A percentile compares a stretch with the other conserved stretches of the same genome.
Conservation (phyloP, 1,140 invertebrate species). For the Cydia fagiglandana region DNA sequence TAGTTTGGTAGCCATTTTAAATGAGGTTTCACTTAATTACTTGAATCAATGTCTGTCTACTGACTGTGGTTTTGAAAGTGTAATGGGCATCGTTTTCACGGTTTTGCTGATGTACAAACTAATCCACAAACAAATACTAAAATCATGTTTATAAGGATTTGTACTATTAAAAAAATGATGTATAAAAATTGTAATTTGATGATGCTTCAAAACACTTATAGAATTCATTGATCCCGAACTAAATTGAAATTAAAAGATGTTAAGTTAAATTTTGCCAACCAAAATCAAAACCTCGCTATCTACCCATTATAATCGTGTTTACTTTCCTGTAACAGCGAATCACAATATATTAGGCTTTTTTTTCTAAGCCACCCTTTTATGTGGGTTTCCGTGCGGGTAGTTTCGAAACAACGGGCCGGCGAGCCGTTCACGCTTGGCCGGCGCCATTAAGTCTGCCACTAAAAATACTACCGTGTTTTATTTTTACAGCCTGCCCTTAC, state of each 20-base stretch:
- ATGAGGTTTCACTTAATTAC: slow-evolving; percentile 40
- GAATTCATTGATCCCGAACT: too few relatives aligned
- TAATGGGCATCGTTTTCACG: not conserved
- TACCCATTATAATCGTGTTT: slow-evolving; percentile 41
- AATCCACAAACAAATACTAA: not conserved
- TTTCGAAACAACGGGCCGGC: slow-evolving; percentile 60
- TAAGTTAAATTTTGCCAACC: not conserved
- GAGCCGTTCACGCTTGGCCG: slow-evolving; percentile 47
- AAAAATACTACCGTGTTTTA: slow-evolving; percentile 67
- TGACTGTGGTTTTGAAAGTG: not conserved
- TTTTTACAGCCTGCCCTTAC: slow-evolving; percentile 54
- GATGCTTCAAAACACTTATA: too few relatives aligned
- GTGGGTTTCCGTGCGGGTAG: slow-evolving; percentile 72
- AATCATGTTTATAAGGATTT: not conserved
- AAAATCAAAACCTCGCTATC: slow-evolving; percentile 35
- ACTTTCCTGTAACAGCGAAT: slow-evolving; percentile 4
- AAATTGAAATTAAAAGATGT: too few relatives aligned
- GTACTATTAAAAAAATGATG: too few relatives aligned
- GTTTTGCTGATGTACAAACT: not conserved
- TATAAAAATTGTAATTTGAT: too few relatives aligned
- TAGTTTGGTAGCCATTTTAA: slow-evolving; percentile 20
- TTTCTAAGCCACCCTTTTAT: slow-evolving; percentile 74
- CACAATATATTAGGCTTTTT: slow-evolving; percentile 39
- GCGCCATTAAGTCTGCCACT: slow-evolving; percentile 69
- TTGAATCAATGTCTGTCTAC: not conserved